Conservation (phyloP, 2,113 vertebrate genomes). For the Hymenochirus boettgeri region DNA sequence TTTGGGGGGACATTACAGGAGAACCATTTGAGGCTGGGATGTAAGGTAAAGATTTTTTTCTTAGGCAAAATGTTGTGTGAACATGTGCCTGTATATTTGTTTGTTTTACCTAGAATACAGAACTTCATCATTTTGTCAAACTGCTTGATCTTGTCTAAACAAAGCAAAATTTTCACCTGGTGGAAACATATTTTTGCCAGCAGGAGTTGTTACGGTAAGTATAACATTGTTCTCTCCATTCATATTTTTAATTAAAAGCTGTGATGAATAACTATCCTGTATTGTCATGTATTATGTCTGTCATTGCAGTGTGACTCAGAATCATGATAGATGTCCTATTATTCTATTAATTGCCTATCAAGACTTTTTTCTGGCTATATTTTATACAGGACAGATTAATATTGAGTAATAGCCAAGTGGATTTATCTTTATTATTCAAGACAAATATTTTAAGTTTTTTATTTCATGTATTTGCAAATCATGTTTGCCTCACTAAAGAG, state of each 20-base stretch:
- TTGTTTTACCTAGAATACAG: background rate
- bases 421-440: too few species aligned
- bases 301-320: conserved; percentile 25
- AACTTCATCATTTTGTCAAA: conserved; percentile 1
- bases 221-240: conserved; percentile 33
- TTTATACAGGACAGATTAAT: conserved; percentile 16
- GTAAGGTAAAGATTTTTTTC: too few species aligned
- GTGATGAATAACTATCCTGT: conserved; percentile 27
- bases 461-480: too few species aligned
- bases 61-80: too few species aligned
- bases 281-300: conserved; percentile 30
- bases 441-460: too few species aligned
- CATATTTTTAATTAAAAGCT: conserved; percentile 42
- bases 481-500: too few species aligned
- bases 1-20: too few species aligned
- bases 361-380: conserved; percentile 16
- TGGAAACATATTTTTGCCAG: conserved; percentile 35
- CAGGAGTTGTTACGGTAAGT: conserved; percentile 30
- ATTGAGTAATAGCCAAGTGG: too few species aligned
- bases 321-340: conserved; percentile 33
- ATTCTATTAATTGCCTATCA: conserved; percentile 35
- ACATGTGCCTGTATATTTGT: background rate
- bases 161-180: conserved; percentile 35
- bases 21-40: too few species aligned
- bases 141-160: conserved; percentile 22